These are phyloP conservation scores for Scortum barcoo DNA, from an alignment of 2,113 vertebrate species.

Conservation along the genomic window DNA sequence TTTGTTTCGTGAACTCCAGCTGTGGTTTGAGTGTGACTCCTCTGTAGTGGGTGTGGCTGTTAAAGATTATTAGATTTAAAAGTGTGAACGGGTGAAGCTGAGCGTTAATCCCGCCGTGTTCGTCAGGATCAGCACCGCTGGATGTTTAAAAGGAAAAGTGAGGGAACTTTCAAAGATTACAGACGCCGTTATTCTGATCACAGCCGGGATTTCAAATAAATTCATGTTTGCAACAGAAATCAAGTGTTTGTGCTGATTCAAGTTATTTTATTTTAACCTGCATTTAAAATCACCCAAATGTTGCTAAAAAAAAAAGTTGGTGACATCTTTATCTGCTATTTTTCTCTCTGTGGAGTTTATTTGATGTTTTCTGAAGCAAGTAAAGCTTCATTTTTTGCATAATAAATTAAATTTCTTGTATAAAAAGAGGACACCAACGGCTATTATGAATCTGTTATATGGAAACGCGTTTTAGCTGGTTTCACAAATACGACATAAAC, in stretches of 20 bases:
- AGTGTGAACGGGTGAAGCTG: not conserved
- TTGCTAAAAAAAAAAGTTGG: not conserved
- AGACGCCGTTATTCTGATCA: not conserved
- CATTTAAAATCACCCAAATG: not conserved
- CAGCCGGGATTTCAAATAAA: constrained; percentile 47
- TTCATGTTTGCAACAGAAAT: constrained; percentile 47
- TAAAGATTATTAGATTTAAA: not conserved
- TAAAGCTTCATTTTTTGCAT: not conserved
- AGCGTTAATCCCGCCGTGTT: not conserved
- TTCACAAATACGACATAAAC: too few relatives aligned
- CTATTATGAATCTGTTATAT: too few relatives aligned
- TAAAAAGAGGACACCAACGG: too few relatives aligned
- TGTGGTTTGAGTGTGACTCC: constrained; percentile 22
- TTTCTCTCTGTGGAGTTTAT: not conserved
- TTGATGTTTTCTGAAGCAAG: not conserved
- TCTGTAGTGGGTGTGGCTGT: not conserved
- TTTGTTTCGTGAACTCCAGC: not conserved
- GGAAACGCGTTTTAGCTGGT: too few relatives aligned
- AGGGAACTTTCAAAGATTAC: not conserved
- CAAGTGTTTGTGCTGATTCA: not conserved
- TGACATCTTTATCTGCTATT: not conserved
- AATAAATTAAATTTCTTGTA: too few relatives aligned
- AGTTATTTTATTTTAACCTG: not conserved
- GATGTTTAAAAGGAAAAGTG: not conserved
- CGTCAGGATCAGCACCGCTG: not conserved